phyloP scores from a whole-genome alignment of 2,797 vertebrate genomes.

The Botia almorhae region DNA sequence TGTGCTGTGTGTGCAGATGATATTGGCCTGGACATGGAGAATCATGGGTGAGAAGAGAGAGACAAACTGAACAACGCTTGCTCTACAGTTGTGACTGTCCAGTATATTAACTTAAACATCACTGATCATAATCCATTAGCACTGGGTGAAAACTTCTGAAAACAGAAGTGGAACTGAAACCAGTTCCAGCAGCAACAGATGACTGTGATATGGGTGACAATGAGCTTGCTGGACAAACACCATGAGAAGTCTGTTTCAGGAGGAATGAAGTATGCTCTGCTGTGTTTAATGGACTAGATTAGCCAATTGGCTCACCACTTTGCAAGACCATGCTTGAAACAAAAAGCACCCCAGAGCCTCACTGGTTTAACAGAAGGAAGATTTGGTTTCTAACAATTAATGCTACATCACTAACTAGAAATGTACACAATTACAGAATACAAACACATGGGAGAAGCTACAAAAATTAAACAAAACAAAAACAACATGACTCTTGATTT shows the following conservation, averaged over 20 bases:
- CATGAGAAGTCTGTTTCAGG: neutral
- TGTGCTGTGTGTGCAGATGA: slow-evolving; percentile 25
- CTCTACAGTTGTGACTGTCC: neutral
- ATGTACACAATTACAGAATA: neutral
- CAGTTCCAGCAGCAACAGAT: neutral
- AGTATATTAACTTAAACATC: neutral
- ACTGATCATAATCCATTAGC: neutral
- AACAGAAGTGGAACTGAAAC: no score
- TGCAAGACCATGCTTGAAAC: slow-evolving; percentile 21
- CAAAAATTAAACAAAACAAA: no score
- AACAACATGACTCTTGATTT: no score
- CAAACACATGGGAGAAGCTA: no score
- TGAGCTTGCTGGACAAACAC: neutral
- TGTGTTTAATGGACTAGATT: slow-evolving; percentile 1
- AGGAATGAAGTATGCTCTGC: slow-evolving; percentile 7
- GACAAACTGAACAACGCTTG: neutral
- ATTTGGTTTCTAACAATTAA: neutral
- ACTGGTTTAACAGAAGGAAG: slow-evolving; percentile 11
- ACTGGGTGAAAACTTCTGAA: neutral
- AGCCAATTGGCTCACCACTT: slow-evolving; percentile 4
- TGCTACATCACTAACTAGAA: neutral
- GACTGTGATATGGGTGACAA: neutral
- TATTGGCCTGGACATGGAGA: slow-evolving; percentile 42
- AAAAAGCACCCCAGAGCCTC: slow-evolving; percentile 9
- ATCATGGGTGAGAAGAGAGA: neutral